Percentiles rank a stretch among this genome's conserved stretches.
Conservation (phyloP, 2,113 vertebrate species). For the Sardina pilchardus region DNA sequence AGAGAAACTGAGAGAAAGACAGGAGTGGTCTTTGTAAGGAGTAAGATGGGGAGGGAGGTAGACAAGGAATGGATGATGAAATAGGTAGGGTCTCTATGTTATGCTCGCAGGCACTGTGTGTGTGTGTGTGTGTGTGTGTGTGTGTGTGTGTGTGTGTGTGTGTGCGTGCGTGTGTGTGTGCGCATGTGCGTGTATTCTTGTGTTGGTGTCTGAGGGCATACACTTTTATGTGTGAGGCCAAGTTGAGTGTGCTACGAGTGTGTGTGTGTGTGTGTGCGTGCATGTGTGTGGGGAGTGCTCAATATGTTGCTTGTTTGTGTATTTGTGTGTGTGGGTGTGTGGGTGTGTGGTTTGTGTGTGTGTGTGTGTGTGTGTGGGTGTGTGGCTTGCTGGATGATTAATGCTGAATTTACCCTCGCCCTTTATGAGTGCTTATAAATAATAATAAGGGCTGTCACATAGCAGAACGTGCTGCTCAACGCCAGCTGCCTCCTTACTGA, state of each 20-base stretch:
- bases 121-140: not conserved
- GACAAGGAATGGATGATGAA: not conserved
- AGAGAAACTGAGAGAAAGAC: not conserved
- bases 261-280: constrained; percentile 39
- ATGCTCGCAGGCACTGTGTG: not conserved
- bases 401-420: constrained; percentile 67
- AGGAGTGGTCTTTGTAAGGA: not conserved
- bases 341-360: constrained; percentile 26
- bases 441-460: constrained; percentile 62
- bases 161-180: not conserved
- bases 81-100: constrained; percentile 1
- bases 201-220: not conserved
- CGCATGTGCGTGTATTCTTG: not conserved
- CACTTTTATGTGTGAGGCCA: not conserved
- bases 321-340: constrained; percentile 27
- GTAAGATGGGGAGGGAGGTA: not conserved
- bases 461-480: constrained; percentile 35
- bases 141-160: not conserved
- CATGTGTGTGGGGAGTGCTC: not conserved
- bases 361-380: not conserved
- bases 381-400: constrained; percentile 49
- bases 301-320: not conserved
- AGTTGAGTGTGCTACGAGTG: constrained; percentile 37
- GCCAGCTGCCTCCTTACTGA: constrained; percentile 2
- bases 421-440: constrained; percentile 71